These are phyloP conservation scores for Ascidia mentula DNA, from an alignment of 23 tunicate species.

Conservation along the genomic window DNA sequence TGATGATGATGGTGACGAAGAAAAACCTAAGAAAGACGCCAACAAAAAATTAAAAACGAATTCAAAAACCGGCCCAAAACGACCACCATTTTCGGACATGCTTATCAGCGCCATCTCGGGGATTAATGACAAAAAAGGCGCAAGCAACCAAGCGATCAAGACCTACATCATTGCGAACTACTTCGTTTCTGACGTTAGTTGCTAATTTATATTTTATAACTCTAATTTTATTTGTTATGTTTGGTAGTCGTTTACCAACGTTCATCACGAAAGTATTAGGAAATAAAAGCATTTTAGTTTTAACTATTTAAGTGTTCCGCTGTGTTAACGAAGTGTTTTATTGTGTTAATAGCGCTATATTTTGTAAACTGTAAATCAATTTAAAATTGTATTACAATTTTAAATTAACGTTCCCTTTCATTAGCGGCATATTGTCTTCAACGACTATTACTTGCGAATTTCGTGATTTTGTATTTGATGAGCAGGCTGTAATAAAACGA, in stretches of 20 bases:
- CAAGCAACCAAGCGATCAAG: slow-evolving; percentile 9
- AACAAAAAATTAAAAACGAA: not conserved
- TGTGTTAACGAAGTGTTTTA: too few species aligned
- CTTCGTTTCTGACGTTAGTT: not conserved
- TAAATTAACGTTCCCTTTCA: too few species aligned
- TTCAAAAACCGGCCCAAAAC: not conserved
- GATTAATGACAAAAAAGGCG: slow-evolving; percentile 14
- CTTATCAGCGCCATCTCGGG: slow-evolving; percentile 13
- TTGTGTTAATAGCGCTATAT: too few species aligned
- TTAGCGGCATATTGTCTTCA: too few species aligned
- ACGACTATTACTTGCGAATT: too few species aligned
- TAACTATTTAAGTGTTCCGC: too few species aligned
- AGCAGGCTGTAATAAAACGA: slow-evolving; percentile 8
- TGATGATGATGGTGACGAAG: not conserved
- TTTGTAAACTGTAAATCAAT: too few species aligned
- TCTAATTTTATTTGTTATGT: not conserved
- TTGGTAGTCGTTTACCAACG: too few species aligned
- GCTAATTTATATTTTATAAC: not conserved
- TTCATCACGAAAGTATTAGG: too few species aligned
- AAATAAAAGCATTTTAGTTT: too few species aligned
- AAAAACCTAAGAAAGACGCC: not conserved
- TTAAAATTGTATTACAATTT: too few species aligned
- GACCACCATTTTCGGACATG: slow-evolving; percentile 9
- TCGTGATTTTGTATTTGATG: too few species aligned
- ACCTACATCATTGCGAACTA: slow-evolving; percentile 13